A percentile compares a stretch with the other conserved stretches of the same genome.
phyloP scores from a whole-genome alignment of 2,797 vertebrate genomes.

The Platalea minor region DNA sequence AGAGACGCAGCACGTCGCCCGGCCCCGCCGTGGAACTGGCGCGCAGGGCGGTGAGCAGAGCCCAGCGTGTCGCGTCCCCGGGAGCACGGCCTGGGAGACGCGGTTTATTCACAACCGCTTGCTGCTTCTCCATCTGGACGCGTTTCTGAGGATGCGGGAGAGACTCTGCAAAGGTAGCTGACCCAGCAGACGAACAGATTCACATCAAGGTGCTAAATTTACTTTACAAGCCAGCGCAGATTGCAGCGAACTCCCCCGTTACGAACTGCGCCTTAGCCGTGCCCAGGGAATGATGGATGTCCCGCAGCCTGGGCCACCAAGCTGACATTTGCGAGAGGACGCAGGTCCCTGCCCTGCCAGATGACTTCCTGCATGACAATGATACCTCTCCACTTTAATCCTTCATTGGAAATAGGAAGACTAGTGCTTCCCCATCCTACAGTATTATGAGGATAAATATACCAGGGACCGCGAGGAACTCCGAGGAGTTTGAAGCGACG shows the following conservation, averaged over 20 bases:
- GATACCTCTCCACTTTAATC: background rate
- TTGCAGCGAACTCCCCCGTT: background rate
- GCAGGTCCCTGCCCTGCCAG: background rate
- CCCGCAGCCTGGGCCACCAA: background rate
- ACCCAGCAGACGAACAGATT: background rate
- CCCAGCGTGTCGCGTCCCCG: too few relatives aligned
- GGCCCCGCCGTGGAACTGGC: too few relatives aligned
- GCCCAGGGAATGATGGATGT: background rate
- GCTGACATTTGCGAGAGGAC: background rate
- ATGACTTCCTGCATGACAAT: background rate
- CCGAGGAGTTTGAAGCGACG: fast-evolving
- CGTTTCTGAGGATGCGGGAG: fast-evolving
- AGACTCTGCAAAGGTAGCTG: background rate
- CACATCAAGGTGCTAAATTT: background rate
- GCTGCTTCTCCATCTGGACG: background rate
- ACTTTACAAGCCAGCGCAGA: background rate
- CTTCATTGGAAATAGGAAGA: background rate
- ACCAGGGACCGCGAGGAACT: fast-evolving
- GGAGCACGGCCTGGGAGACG: background rate
- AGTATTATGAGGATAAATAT: fast-evolving
- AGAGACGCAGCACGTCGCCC: background rate
- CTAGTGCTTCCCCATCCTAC: background rate
- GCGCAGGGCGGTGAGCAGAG: too few relatives aligned
- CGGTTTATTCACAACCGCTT: fast-evolving
- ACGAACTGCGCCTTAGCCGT: fast-evolving